phyloP scores from a whole-genome alignment of 2,113 vertebrate species.

The Anhinga rufa region DNA sequence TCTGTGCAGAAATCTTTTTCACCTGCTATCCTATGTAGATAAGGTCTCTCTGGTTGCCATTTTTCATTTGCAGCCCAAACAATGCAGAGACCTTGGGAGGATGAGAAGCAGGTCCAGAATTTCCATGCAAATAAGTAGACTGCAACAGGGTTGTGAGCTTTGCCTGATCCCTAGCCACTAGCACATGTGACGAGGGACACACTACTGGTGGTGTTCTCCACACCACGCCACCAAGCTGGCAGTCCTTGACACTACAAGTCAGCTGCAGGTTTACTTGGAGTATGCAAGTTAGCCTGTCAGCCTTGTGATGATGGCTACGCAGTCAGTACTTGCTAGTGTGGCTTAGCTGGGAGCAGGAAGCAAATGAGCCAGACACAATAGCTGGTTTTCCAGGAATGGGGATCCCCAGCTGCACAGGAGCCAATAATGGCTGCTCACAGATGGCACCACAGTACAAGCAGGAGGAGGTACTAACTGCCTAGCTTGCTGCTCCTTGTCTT shows the following conservation, averaged over 20 bases:
- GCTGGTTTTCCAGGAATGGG: not conserved
- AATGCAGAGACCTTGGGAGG: not conserved
- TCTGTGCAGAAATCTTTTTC: not conserved
- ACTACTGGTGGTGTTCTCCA: not conserved
- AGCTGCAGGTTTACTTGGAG: not conserved
- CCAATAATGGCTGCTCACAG: not conserved
- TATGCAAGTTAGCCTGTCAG: not conserved
- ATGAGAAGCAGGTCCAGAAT: not conserved
- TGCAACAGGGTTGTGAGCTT: not conserved
- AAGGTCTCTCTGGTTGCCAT: not conserved
- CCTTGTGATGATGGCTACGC: not conserved
- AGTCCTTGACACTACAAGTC: not conserved
- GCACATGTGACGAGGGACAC: fast-evolving
- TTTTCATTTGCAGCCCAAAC: not conserved
- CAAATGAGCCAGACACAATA: not conserved
- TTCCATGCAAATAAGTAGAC: not conserved
- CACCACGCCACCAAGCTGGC: not conserved
- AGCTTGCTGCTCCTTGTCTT: not conserved
- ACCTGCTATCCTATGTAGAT: fast-evolving
- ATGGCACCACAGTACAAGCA: not conserved
- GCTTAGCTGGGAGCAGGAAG: not conserved
- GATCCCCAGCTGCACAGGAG: not conserved
- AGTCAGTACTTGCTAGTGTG: not conserved
- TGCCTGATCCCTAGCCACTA: not conserved
- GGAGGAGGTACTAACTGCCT: not conserved